Conservation (phyloP, 2,888 invertebrate genomes). For the Cheilosia variabilis region DNA sequence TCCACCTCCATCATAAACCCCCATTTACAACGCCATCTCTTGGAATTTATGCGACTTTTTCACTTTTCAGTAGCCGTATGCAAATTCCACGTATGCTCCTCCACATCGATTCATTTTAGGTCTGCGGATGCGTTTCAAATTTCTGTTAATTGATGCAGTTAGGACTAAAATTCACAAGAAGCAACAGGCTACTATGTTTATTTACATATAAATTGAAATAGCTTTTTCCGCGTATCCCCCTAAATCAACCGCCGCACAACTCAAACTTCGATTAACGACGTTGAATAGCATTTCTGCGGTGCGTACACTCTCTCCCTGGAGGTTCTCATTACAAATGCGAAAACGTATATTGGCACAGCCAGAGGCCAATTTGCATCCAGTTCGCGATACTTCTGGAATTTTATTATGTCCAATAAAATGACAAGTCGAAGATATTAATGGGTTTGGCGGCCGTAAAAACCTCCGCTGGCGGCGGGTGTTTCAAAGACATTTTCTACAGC, state of each 20-base stretch:
- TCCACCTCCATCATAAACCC: conserved; percentile 6
- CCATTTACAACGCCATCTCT: conserved; percentile 23
- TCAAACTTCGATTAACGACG: conserved; percentile 34
- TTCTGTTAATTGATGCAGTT: conserved; percentile 15
- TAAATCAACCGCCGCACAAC: conserved; percentile 29
- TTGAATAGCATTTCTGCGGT: conserved; percentile 22
- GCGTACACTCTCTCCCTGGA: background rate
- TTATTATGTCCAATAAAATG: conserved; percentile 68
- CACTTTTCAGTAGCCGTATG: conserved; percentile 44
- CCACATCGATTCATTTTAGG: conserved; percentile 15
- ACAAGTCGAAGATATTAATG: conserved; percentile 57
- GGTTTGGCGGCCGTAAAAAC: conserved; percentile 23
- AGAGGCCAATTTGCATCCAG: conserved; percentile 62
- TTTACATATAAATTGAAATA: conserved; percentile 45
- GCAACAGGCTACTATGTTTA: conserved; percentile 8
- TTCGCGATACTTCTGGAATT: conserved; percentile 62
- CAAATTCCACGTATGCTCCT: conserved; percentile 18
- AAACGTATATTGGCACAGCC: conserved; percentile 47
- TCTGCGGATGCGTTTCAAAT: conserved; percentile 11
- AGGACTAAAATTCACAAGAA: background rate
- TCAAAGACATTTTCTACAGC: background rate
- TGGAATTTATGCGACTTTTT: conserved; percentile 10
- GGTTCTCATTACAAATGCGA: conserved; percentile 53
- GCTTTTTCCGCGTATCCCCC: background rate
- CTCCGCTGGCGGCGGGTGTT: background rate